Evolutionary conservation across 2,113 vertebrate species (phyloP), one percentile per base, ranked within the genome.

Genomic region (Sebastes schlegelii): DNA sequence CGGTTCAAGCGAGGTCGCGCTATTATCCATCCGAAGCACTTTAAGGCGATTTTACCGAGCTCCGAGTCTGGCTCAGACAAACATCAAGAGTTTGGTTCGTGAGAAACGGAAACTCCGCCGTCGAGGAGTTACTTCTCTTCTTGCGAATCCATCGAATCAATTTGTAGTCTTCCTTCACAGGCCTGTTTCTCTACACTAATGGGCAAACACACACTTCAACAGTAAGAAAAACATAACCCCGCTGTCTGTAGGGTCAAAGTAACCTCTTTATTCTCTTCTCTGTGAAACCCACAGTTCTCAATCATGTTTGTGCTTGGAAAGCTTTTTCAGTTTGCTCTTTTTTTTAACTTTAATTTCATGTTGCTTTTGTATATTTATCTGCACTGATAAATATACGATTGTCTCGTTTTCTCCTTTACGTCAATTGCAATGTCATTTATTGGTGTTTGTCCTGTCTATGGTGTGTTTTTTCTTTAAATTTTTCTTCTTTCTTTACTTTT

Each of bases 401-500:
- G 11, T 63, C 62, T 61, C 10, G 9, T 8, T 61, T 58, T 66
- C 4, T n/a, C 10, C 5, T 63, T 86, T 66, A 43, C 49, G 21
- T 63, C 0, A 0, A 6, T 63, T 48, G 14, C 4, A 54, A 7
- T 48, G 64, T 1, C 34, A 23, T 79, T 45, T 42, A 6, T 60
- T 58, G 12, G 12, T 79, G 9, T 55, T 84, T 19, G 11, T 58
- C 68, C 12, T 54, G 11, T 46, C 7, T 48, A 71, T 14, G 19
- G 8, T 26, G 1, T 69, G 42, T 21, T 49, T 48, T 63, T 79
- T 51, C 17, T 74, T 54, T 74, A 5, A 91, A 84, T 88, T 86
- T 78, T 81, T 57, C 86, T 91, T 93, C 90, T 95, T 70, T 78
- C 84, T 72, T 91, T 89, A 84, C 72, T 78, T 77, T 92, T 88